Evolutionary conservation across 2,888 invertebrate genomes (phyloP).

Genomic region (Melitaea athalia): DNA sequence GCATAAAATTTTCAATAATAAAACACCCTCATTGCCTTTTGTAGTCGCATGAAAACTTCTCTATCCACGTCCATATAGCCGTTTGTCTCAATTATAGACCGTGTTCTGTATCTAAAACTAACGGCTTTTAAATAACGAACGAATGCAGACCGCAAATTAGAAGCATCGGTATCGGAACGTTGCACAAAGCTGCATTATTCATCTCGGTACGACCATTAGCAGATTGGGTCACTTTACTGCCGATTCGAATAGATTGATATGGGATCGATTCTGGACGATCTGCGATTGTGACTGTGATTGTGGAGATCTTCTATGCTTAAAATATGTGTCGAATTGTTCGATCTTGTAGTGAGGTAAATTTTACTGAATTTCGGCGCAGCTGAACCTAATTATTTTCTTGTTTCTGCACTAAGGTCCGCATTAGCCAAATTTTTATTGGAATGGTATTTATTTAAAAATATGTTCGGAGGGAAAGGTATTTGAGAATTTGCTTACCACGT

Average conservation of each 20-base stretch:
- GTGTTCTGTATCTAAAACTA: not conserved
- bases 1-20: no score
- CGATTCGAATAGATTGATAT: constrained; percentile 17
- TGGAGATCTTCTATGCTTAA: not conserved
- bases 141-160: constrained; percentile 18
- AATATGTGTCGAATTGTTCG: not conserved
- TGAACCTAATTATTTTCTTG: no score
- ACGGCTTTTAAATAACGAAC: constrained; percentile 10
- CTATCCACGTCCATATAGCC: not conserved
- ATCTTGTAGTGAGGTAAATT: no score
- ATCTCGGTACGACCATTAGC: constrained; percentile 34
- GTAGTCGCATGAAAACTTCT: not conserved
- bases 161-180: constrained; percentile 13
- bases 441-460: no score
- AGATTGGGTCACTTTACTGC: constrained; percentile 39
- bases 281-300: constrained; percentile 1
- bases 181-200: constrained; percentile 34
- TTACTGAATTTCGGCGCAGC: no score
- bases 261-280: constrained; percentile 9
- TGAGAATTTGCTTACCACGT: no score
- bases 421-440: no score
- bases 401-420: no score
- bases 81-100: not conserved
- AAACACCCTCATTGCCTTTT: not conserved
- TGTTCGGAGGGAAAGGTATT: no score